Evolutionary conservation across 2,888 invertebrate species (phyloP), one percentile per base, ranked within the genome.

Genomic region (Cerastoderma edule): DNA sequence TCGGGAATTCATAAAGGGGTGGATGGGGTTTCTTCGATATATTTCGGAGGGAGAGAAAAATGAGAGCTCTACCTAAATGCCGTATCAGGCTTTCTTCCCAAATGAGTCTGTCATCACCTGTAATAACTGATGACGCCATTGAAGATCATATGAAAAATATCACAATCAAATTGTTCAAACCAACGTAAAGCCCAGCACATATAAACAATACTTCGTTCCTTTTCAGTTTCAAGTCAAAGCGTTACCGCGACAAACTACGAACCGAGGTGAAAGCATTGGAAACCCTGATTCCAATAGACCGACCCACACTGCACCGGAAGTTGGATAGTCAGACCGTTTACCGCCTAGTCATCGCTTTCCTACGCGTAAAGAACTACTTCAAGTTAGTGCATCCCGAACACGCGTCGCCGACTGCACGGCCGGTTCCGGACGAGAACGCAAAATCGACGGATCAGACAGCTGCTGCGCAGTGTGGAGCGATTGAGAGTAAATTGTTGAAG

Each of bases 261-360:
- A 83, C 87, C 16, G 90, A 90, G 72, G 88, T 90, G 46, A 90
- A 89, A 65, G 85, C 80, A 0, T 66, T 90, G 56, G 90, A 90
- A 63, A 71, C 63, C 16, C 72, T 89, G 8, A 80, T 90, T 35
- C 90, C 90, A 5, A 80, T 90, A 16, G 89, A 90, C 71, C 74
- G 86, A 63, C 83, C 89, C 0, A 57, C 85, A 0, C 82, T 90
- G 3, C 88, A 89, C 83, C 76, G 90, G 67, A 89, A 89, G 66
- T 69, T 90, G 54, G 90, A 90, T 83, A 90, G 90, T 60, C 90
- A 90, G 77, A 89, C 90, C 2, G 88, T 90, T 5, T 90, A 89
- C 78, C 75, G 90, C 19, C 82, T 90, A 19, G 85, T 87, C 50
- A 87, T 90, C 28, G 87, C 89, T 4, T 89, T 79, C 80, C 86